Evolutionary conservation across 1,140 invertebrate genomes (phyloP).

Genomic region (Heterodera schachtii): DNA sequence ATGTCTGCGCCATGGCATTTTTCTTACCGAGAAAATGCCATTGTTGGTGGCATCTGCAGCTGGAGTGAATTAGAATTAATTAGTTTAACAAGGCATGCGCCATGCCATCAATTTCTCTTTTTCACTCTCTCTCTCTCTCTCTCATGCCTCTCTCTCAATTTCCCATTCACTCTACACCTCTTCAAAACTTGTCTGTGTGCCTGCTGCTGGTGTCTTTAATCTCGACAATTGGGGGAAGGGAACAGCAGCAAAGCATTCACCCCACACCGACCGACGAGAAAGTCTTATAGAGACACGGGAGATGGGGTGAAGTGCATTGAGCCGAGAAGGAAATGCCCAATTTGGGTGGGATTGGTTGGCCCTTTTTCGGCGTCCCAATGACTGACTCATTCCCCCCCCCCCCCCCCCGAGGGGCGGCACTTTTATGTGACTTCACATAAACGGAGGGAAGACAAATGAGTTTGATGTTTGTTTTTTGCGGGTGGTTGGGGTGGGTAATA

Average conservation of each 20-base stretch:
- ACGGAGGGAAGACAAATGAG: neutral
- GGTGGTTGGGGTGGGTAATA: neutral
- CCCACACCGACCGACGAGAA: too few relatives aligned
- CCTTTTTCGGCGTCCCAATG: too few relatives aligned
- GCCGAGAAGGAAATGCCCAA: neutral
- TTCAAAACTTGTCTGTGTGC: neutral
- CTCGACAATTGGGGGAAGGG: neutral
- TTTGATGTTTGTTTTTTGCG: neutral
- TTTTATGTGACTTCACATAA: conserved; percentile 3
- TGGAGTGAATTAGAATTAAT: neutral
- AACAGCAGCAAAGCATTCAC: neutral
- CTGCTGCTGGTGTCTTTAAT: too few relatives aligned
- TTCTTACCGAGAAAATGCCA: too few relatives aligned
- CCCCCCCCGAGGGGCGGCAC: neutral
- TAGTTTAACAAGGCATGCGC: neutral
- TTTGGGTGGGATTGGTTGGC: neutral
- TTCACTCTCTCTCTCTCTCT: too few relatives aligned
- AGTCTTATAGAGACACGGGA: too few relatives aligned
- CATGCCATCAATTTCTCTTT: neutral
- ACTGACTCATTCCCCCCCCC: neutral
- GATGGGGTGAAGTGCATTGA: neutral
- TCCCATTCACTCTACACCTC: neutral
- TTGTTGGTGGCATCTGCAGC: too few relatives aligned
- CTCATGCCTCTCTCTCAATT: neutral
- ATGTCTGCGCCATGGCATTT: too few relatives aligned